Conservation (phyloP, 92 coral and sea anemone genomes). For the Desmophyllum pertusum region DNA sequence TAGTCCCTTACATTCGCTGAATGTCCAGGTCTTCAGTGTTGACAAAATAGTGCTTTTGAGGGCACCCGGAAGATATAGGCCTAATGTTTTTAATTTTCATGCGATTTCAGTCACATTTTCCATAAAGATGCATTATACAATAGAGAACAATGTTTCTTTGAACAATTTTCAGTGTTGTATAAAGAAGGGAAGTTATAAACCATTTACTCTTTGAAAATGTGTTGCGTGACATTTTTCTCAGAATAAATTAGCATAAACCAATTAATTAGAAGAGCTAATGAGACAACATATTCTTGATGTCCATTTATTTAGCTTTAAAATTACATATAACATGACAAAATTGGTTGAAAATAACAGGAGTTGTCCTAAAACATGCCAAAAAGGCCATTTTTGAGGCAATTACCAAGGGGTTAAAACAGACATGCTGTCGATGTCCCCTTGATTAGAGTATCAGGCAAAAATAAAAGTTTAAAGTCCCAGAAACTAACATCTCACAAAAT, state of each 20-base stretch:
- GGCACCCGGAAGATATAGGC: background rate
- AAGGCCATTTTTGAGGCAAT: background rate
- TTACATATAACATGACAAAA: slow-evolving; percentile 24
- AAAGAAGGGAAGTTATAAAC: background rate
- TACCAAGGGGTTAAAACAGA: too few relatives aligned
- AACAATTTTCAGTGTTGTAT: background rate
- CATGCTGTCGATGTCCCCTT: too few relatives aligned
- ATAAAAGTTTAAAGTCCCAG: too few relatives aligned
- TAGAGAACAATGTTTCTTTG: background rate
- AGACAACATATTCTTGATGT: slow-evolving; percentile 5
- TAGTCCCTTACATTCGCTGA: background rate
- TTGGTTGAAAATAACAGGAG: background rate
- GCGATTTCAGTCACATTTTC: background rate
- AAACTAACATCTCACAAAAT: too few relatives aligned
- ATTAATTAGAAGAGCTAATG: background rate
- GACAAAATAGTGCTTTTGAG: background rate
- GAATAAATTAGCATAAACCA: slow-evolving; percentile 2
- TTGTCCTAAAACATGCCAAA: background rate
- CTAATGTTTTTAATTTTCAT: background rate
- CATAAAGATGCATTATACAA: background rate
- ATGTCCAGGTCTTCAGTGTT: background rate
- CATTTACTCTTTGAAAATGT: background rate
- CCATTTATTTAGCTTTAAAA: slow-evolving; percentile 48
- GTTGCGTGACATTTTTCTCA: background rate
- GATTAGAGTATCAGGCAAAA: too few relatives aligned